Evolutionary conservation across 2,113 vertebrate species (phyloP), one percentile per base, ranked within the genome.

Genomic region (Crotalus helleri): DNA sequence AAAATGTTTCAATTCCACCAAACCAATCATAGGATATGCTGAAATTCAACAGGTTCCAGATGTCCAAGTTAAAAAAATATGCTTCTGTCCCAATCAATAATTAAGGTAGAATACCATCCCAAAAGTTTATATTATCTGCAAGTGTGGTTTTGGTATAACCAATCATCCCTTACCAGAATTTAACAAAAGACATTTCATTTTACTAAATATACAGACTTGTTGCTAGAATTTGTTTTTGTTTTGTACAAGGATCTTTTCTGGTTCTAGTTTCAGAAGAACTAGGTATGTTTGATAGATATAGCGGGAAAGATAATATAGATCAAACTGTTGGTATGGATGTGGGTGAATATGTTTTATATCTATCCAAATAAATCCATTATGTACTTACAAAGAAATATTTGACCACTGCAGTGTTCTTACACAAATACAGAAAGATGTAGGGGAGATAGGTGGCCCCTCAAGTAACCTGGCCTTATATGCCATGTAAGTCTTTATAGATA

Each of bases 181-280:
- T 94, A 44, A 12, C 49, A 93, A 87, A 91, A 94, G 29, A 19
- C 10, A 8, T 85, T 17, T 33, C 61, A 21, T 46, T 91, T 92
- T 49, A 26, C 57, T 92, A 55, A 91, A 59, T 93, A 87, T 90
- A 88, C 29, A 7, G 39, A 29, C 93, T 95, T 92, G 69, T 94
- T 95, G 92, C 93, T 92, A 94, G 85, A 93, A 87, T 81, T 86
- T 90, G 23, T 89, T 96, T 97, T 94, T 85, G 90, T 93, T 96
- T 96, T 91, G 15, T 95, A 51, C 53, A 49, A 90, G 58, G 57
- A 3, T 15, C 24, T 92, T 95, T 85, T 44, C 90, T 29, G 46
- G 91, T 39, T 49, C 46, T 49, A 6, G 5, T 49, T 49, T 5
- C 46, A 49, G 6, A 53, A 61, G 90, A 89, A 91, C 46, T 59